Evolutionary conservation across 2,888 invertebrate genomes (phyloP), one percentile per base, ranked within the genome.

Genomic region (Malthinus seriepunctatus): DNA sequence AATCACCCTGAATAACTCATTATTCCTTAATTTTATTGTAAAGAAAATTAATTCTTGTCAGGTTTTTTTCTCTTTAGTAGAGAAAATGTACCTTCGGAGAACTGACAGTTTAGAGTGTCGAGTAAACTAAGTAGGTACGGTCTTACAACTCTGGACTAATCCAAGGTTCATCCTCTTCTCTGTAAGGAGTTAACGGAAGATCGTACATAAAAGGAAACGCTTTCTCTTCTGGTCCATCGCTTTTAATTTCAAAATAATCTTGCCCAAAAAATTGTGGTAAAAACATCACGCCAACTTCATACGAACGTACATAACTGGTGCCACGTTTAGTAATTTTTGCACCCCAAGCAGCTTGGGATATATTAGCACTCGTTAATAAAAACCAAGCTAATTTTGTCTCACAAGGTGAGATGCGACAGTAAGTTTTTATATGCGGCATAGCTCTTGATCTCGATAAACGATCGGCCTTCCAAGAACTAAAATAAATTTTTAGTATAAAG

Each of bases 331-430:
- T 84, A 60, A 83, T 86, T 63, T 86, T 86, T 6, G 83, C 76
- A 38, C 98, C 98, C 98, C 98, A 98, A 0, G 98, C 98, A 1
- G 97, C 95, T 81, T 97, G 97, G 8, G 97, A 98, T 31, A 97
- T 80, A 80, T 99, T 99, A 0, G 93, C 95, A 52, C 97, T 97
- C 0, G 96, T 96, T 0, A 97, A 80, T 0, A 93, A 78, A 75
- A 91, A 94, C 88, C 89, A 98, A 0, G 93, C 88, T 3, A 90
- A 82, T 66, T 81, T 78, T n/a, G 78, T 80, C 57, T 80, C 75
- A 72, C 89, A 87, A 0, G 88, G 87, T 0, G 90, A 90, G 2
- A 88, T 78, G 7, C 97, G 83, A 0, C 88, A 85, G 76, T 97
- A 98, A 0, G 89, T 87, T 77, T 99, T 99, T 34, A 97, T 93